Base-by-base conservation (phyloP, 2,797 vertebrate genomes). In the Threskiornis aethiopicus region DNA sequence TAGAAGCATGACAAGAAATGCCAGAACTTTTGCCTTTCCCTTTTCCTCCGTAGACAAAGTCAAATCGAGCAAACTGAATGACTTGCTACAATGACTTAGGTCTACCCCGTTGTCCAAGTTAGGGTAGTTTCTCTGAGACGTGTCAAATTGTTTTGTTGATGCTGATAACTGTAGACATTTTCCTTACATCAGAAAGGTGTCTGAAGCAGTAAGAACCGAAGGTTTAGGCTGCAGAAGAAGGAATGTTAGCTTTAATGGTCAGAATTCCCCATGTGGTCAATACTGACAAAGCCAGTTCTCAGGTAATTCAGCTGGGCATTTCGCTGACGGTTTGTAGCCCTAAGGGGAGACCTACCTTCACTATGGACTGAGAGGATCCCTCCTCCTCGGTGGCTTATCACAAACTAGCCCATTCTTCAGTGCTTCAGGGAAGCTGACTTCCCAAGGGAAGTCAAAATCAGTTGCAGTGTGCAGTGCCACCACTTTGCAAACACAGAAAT, bases 301-400 rank as follows among this genome's bases (percentile, higher is more conserved):
- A 5, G 35, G 12, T 62, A 28, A 70, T 58, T 65, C 16, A 26
- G 5, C 31, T 42, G 44, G 12, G 13, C 11, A 14, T 64, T 70
- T 77, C 44, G 58, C 18, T 65, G 41, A n/a, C 28, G 19, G 5
- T 29, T 70, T 81, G 46, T 59, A 26, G 11, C 52, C 31, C 10
- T 39, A 42, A 76, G 16, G 17, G 39, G 31, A 65, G 41, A 54
- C 31, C 11, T 75, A 37, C 33, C n/a, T 76, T 70, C 16, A 29
- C 22, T 42, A 16, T 37, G 51, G 14, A 16, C 31, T 70, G 39
- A 69, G 55, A 69, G 67, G 22, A 52, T 64, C 8, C 21, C 6
- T 1, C 5, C 11, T 80, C 6, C 16, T 25, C 0, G 1, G 14
- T 31, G 37, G 5, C 17, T 76, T 46, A 18, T 35, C 51, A 39